Base-by-base conservation (phyloP, 2,113 vertebrate species). In the Plectropomus leopardus region DNA sequence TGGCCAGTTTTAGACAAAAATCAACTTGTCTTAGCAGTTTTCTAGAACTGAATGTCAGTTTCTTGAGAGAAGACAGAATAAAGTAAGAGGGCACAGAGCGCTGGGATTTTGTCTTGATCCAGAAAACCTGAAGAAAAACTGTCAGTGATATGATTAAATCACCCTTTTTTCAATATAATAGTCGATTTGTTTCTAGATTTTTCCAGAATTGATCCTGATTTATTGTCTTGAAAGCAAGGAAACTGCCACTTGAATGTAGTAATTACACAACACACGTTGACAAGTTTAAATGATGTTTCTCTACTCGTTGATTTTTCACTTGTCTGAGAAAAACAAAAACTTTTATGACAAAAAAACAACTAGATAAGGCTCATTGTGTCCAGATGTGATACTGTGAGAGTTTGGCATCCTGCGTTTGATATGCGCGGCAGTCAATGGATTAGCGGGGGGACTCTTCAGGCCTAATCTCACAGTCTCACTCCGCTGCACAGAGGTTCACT, bases 401-500 rank as follows among this genome's bases (percentile, higher is more conserved):
- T 66, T 72, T 70, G 70, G 59, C 40, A 42, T 67, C 66, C 65
- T 76, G 55, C 51, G 65, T 87, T 84, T 91, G 89, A 90, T 83
- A 84, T 89, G 89, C 36, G 78, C 73, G 30, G 36, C 85, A 84
- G 75, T 88, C 86, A 72, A 51, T 83, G 88, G 86, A 87, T 89
- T 87, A 85, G 80, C 10, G 53, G 73, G 74, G 24, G 44, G 71
- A 74, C 84, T 90, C 87, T 76, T 84, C 69, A 65, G 70, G 64
- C 34, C 84, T 93, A 85, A 91, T 89, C 90, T 91, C 79, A 17
- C 78, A 36, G 90, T 92, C 89, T 89, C 91, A 87, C 89, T 90
- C 79, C 7, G 72, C 83, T 84, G 92, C 92, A 79, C 92, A 86
- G 85, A 89, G 91, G 59, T 92, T 94, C 87, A 90, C 90, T 92